Base-by-base conservation (phyloP, 2,797 vertebrate genomes). In the Megaceryle alcyon region DNA sequence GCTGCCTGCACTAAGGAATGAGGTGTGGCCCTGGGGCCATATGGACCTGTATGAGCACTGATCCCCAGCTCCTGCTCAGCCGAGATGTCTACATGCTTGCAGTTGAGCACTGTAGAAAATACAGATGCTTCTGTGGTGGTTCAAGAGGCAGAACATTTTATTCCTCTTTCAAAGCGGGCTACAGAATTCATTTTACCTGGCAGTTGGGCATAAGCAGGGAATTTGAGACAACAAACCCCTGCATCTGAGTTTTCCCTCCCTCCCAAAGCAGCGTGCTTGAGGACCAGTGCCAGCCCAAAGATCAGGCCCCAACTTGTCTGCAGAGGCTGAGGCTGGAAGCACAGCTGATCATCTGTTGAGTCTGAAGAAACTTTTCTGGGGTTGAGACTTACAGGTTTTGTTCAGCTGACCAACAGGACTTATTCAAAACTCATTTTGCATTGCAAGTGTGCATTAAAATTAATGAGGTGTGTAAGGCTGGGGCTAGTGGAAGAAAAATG, bases 381-480 rank as follows among this genome's bases (percentile, higher is more conserved):
- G 33, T 35, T 78, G 70, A 86, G 77, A 78, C 76, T 92, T 85
- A 15, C 19, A 44, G 35, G 12, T 86, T 95, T 90, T 85, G 43
- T 92, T 92, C 79, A 69, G 51, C 83, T 93, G 83, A 96, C 85
- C 83, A 96, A 90, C 84, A 88, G 61, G 80, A 91, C 59, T 86
- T 96, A 95, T 22, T 87, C 12, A 22, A 91, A 91, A 81, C 79
- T 90, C 63, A 91, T 97, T 94, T 21, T 97, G 87, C 94, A 95
- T 93, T 83, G 92, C 96, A 96, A 95, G 82, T 72, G 84, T 93
- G 79, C 80, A 95, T 96, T 96, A 91, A 97, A 96, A 96, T 96
- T 89, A 94, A 90, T 81, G 89, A 92, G 72, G 86, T 54, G 1
- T 89, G 84, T 82, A 92, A 87, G 65, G 49, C 82, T 95, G 89